Conservation (phyloP, 2,888 invertebrate genomes). For the Amblyjoppa proteus region DNA sequence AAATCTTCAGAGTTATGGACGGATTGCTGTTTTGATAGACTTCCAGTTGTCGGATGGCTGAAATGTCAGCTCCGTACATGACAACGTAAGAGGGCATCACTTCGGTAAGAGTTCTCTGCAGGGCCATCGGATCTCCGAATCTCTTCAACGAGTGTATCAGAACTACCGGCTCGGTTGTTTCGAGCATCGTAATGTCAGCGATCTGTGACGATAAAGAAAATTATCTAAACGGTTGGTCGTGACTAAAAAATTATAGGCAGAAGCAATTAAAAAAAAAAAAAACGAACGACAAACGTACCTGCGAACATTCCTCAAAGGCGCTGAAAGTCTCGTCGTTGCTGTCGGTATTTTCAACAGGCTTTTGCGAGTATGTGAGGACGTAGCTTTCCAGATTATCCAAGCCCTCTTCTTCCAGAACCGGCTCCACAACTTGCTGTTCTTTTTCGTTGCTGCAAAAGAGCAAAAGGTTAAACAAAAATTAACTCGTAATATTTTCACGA, state of each 20-base stretch:
- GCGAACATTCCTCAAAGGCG: constrained; percentile 81
- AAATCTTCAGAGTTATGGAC: constrained; percentile 89
- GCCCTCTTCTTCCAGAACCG: constrained; percentile 79
- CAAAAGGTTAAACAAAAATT: not conserved
- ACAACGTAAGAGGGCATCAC: constrained; percentile 93
- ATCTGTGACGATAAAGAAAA: constrained; percentile 82
- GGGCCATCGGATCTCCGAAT: constrained; percentile 89
- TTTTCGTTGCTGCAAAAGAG: constrained; percentile 52
- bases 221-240: not conserved
- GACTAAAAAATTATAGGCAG: constrained; percentile 51
- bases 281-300: constrained; percentile 70
- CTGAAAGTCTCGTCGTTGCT: constrained; percentile 67
- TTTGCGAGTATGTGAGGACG: constrained; percentile 90
- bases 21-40: constrained; percentile 87
- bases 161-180: constrained; percentile 89
- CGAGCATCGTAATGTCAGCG: constrained; percentile 89
- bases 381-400: constrained; percentile 89
- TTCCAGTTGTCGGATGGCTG: constrained; percentile 96
- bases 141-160: constrained; percentile 93
- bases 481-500: not conserved
- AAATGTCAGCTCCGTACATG: constrained; percentile 95
- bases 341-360: constrained; percentile 67
- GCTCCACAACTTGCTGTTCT: constrained; percentile 68
- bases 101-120: constrained; percentile 90
- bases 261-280: not conserved